These are phyloP conservation scores for Sebastolobus alascanus DNA, from an alignment of 2,797 vertebrate species.

Conservation along the genomic window DNA sequence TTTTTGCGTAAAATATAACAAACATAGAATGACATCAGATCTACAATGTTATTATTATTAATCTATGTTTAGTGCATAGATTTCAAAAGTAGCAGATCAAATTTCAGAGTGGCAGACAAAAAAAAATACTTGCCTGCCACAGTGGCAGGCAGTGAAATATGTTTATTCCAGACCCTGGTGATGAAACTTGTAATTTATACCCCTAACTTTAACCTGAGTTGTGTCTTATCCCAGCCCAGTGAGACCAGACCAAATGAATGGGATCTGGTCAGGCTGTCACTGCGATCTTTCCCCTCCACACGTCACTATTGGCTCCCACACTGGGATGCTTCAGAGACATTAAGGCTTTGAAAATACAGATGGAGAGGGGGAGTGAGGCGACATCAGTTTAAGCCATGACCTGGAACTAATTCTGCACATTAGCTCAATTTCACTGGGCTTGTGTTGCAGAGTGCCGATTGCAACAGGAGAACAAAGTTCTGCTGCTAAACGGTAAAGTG, in stretches of 20 bases:
- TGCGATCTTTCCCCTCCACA: conserved; percentile 35
- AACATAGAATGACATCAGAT: no score
- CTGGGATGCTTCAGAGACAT: conserved; percentile 51
- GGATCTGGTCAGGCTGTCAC: conserved; percentile 44
- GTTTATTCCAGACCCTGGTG: no score
- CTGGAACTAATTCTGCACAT: conserved; percentile 72
- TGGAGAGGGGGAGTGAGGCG: conserved; percentile 51
- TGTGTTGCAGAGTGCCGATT: conserved; percentile 39
- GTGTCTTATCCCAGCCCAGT: conserved; percentile 16
- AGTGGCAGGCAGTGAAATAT: no score
- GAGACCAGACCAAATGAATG: conserved; percentile 35
- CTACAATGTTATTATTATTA: no score
- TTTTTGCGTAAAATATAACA: no score
- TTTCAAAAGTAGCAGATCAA: no score
- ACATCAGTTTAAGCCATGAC: conserved; percentile 67
- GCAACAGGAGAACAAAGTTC: conserved; percentile 20
- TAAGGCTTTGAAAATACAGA: conserved; percentile 64
- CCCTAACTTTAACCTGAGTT: not conserved
- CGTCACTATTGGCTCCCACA: conserved; percentile 54
- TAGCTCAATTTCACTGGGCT: conserved; percentile 55
- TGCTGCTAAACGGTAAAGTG: conserved; percentile 12
- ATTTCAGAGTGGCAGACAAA: no score
- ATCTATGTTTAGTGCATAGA: no score
- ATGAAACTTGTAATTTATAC: no score
- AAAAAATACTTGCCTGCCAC: no score